Percentiles rank a stretch among this genome's conserved stretches.
Evolutionary conservation across 2,113 vertebrate genomes (phyloP).

Genomic region (human (Homo sapiens)): GRCh38 chrX:17913501-17914000

Average conservation of each 20-base stretch:
- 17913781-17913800: conserved; percentile 66
- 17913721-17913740: conserved; percentile 60
- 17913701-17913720: conserved; percentile 41
- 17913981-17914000: conserved; percentile 34
- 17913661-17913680: conserved; percentile 44
- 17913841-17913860: conserved; percentile 66
- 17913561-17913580: not conserved
- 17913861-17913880: conserved; percentile 65
- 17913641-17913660: conserved; percentile 49
- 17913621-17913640: conserved; percentile 53
- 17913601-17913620: conserved; percentile 31
- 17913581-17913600: conserved; percentile 13
- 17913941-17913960: conserved; percentile 53
- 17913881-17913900: conserved; percentile 50
- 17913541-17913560: conserved; percentile 42
- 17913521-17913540: conserved; percentile 14
- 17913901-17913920: conserved; percentile 39
- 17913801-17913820: conserved; percentile 70
- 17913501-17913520: conserved; percentile 59
- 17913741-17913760: conserved; percentile 37
- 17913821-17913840: conserved; percentile 66
- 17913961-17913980: conserved; percentile 42
- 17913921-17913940: conserved; percentile 53
- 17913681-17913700: conserved; percentile 52
- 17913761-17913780: conserved; percentile 63